A percentile compares a stretch with the other conserved stretches of the same genome.
Evolutionary conservation across 2,888 invertebrate genomes (phyloP).

Genomic region (Graphium colonna): DNA sequence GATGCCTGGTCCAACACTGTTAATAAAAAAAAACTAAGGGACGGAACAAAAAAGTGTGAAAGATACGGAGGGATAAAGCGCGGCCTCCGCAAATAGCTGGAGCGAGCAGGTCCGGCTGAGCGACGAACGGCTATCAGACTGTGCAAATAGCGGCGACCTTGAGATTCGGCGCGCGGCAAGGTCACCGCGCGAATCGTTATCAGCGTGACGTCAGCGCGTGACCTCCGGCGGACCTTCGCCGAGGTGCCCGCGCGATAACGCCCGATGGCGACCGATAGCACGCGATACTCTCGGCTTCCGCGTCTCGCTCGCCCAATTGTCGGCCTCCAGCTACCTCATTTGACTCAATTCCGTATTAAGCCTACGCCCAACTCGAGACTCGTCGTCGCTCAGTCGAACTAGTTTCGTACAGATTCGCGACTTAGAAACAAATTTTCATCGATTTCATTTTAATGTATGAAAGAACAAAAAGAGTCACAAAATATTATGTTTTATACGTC

Average conservation of each 20-base stretch:
- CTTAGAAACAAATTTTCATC: too few relatives aligned
- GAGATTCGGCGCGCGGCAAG: slow-evolving; percentile 77
- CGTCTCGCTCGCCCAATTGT: slow-evolving; percentile 14
- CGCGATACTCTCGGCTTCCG: slow-evolving; percentile 35
- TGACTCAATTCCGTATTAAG: neutral
- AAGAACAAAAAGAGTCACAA: too few relatives aligned
- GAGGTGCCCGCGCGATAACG: slow-evolving; percentile 73
- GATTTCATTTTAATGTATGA: too few relatives aligned
- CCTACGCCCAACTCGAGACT: slow-evolving; percentile 1
- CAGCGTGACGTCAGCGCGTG: slow-evolving; percentile 74
- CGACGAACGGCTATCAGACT: slow-evolving; percentile 59
- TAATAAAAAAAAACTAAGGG: too few relatives aligned
- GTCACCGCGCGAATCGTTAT: slow-evolving; percentile 79
- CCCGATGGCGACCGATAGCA: slow-evolving; percentile 70
- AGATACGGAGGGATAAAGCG: too few relatives aligned
- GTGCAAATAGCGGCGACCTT: slow-evolving; percentile 77
- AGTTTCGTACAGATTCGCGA: too few relatives aligned
- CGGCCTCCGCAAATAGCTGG: slow-evolving; percentile 63
- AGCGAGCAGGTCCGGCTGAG: slow-evolving; percentile 62
- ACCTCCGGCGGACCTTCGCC: slow-evolving; percentile 65
- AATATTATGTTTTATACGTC: too few relatives aligned
- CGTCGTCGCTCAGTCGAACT: too few relatives aligned
- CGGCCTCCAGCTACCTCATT: neutral
- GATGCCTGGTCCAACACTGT: too few relatives aligned
- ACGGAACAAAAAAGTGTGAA: too few relatives aligned